phyloP scores from a whole-genome alignment of 1,140 invertebrate species.

The Pseudomyrmex concolor region DNA sequence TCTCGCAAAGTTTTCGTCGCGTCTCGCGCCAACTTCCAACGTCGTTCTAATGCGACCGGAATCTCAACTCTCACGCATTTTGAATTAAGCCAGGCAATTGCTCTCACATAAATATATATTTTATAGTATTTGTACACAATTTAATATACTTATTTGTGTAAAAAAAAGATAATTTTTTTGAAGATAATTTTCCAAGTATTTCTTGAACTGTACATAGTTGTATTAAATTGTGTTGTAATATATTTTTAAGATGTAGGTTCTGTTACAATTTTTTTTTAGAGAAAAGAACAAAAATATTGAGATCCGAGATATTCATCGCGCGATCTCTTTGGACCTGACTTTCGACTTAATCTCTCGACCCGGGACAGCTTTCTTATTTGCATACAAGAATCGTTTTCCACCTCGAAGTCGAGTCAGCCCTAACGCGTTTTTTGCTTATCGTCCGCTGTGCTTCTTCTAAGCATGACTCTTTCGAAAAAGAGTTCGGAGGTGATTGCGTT shows the following conservation, averaged over 20 bases:
- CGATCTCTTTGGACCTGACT: not conserved
- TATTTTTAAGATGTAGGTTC: not conserved
- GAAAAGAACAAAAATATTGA: not conserved
- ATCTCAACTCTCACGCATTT: conserved; percentile 8
- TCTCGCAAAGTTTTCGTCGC: conserved; percentile 64
- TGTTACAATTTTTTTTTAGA: not conserved
- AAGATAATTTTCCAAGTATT: too few species aligned
- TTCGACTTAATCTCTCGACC: conserved; percentile 68
- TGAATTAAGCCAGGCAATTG: not conserved
- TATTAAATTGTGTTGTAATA: not conserved
- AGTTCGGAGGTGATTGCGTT: conserved; percentile 75
- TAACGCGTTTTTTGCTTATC: conserved; percentile 4
- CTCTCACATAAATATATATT: too few species aligned
- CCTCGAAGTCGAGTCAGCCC: not conserved
- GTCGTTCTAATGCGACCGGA: conserved; percentile 21
- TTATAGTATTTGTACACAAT: too few species aligned
- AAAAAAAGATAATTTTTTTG: too few species aligned
- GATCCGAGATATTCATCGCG: conserved; percentile 12
- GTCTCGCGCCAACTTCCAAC: conserved; percentile 14
- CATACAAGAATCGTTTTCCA: conserved; percentile 61
- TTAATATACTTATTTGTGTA: too few species aligned
- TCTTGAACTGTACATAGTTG: too few species aligned
- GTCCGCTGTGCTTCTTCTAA: not conserved
- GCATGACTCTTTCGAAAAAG: conserved; percentile 54
- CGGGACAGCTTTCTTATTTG: conserved; percentile 59